Conservation (phyloP, 2,888 invertebrate species). For the Dermolepida albohirtum region DNA sequence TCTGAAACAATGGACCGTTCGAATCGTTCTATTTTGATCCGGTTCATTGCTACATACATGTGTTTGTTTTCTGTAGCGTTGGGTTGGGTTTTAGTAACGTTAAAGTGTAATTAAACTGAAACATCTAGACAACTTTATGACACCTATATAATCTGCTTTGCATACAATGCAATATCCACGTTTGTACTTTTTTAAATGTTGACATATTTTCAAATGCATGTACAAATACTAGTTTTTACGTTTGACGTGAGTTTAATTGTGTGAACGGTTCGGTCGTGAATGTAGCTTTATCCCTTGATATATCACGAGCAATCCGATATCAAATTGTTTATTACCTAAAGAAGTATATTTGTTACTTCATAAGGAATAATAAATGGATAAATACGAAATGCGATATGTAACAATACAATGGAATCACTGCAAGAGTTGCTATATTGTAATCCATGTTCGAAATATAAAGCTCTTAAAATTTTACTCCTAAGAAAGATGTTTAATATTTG, state of each 20-base stretch:
- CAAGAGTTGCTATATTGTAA: no score
- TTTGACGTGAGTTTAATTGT: constrained; percentile 19
- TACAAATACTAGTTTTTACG: constrained; percentile 13
- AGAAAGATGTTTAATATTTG: no score
- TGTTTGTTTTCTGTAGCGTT: constrained; percentile 33
- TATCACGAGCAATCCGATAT: constrained; percentile 18
- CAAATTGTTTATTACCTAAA: constrained; percentile 11
- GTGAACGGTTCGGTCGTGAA: not conserved
- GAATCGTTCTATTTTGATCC: constrained; percentile 33
- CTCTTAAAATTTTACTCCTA: no score
- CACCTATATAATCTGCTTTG: constrained; percentile 34
- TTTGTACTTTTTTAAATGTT: constrained; percentile 27
- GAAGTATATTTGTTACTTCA: not conserved
- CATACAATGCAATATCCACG: constrained; percentile 36
- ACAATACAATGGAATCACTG: no score
- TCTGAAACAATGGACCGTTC: constrained; percentile 35
- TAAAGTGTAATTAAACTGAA: constrained; percentile 36
- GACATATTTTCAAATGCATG: constrained; percentile 16
- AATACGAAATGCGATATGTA: not conserved
- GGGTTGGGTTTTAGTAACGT: constrained; percentile 34
- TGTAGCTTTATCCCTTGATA: not conserved
- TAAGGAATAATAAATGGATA: not conserved
- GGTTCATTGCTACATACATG: constrained; percentile 32
- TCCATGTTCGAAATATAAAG: no score
- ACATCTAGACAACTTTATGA: constrained; percentile 36